A percentile compares a stretch with the other conserved stretches of the same genome.
Conservation (phyloP, 2,113 vertebrate genomes). For the Cygnus buccinator region DNA sequence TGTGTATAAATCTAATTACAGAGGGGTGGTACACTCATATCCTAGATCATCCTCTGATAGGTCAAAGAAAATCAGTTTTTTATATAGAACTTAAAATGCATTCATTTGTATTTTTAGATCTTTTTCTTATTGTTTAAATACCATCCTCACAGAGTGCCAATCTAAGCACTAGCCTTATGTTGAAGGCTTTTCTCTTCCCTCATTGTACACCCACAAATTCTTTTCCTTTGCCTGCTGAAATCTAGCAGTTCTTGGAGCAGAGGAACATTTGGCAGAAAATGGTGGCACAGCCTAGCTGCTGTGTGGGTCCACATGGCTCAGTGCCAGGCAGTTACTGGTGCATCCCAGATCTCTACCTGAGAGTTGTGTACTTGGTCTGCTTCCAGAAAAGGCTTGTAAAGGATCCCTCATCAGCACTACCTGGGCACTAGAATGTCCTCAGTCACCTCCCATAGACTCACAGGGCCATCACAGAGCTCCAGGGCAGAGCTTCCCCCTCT, state of each 20-base stretch:
- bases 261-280: neutral
- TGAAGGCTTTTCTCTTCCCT: neutral
- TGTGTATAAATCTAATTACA: neutral
- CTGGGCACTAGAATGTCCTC: accelerated
- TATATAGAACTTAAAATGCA: neutral
- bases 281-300: neutral
- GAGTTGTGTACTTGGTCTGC: neutral
- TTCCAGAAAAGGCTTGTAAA: neutral
- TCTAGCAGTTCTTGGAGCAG: neutral
- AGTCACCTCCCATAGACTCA: accelerated
- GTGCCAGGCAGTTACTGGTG: neutral
- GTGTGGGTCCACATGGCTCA: neutral
- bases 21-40: neutral
- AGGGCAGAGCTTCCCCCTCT: neutral
- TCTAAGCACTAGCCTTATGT: neutral
- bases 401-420: neutral
- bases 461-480: accelerated
- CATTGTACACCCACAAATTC: accelerated
- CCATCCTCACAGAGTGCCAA: neutral
- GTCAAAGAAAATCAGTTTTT: neutral
- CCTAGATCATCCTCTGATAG: neutral
- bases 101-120: neutral
- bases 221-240: neutral
- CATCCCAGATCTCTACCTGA: neutral
- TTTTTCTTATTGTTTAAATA: neutral